A percentile compares a stretch with the other conserved stretches of the same genome.
phyloP scores from a whole-genome alignment of 2,113 vertebrate genomes.

The Corynorhinus townsendii region DNA sequence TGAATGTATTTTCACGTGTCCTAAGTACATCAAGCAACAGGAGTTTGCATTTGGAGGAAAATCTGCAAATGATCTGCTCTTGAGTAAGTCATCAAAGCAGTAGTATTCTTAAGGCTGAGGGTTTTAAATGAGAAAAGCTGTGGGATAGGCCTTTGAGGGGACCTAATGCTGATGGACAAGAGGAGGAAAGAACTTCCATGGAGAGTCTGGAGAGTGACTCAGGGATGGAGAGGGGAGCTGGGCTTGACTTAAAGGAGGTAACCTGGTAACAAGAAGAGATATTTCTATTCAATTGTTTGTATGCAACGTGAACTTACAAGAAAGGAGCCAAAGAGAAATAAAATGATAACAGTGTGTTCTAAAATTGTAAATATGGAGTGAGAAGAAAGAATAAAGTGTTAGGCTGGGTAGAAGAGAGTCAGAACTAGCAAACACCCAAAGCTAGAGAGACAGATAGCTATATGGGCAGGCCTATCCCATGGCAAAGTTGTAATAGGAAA shows the following conservation, averaged over 20 bases:
- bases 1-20: neutral
- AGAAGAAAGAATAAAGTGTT: neutral
- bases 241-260: neutral
- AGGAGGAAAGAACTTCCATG: neutral
- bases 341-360: neutral
- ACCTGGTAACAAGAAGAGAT: neutral
- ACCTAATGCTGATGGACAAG: neutral
- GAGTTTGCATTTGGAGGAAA: neutral
- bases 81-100: slow-evolving; percentile 7
- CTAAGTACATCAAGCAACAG: neutral
- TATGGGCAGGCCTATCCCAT: neutral
- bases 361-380: neutral
- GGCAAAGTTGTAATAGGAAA: neutral
- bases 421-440: neutral
- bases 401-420: neutral
- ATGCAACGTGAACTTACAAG: neutral
- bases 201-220: neutral
- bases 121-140: neutral
- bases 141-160: neutral
- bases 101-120: neutral
- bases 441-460: neutral
- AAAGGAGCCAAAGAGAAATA: neutral
- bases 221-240: neutral
- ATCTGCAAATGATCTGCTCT: neutral
- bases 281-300: neutral